Evolutionary conservation across 2,888 invertebrate genomes (phyloP), one percentile per base, ranked within the genome.

Genomic region (Mimas tiliae): DNA sequence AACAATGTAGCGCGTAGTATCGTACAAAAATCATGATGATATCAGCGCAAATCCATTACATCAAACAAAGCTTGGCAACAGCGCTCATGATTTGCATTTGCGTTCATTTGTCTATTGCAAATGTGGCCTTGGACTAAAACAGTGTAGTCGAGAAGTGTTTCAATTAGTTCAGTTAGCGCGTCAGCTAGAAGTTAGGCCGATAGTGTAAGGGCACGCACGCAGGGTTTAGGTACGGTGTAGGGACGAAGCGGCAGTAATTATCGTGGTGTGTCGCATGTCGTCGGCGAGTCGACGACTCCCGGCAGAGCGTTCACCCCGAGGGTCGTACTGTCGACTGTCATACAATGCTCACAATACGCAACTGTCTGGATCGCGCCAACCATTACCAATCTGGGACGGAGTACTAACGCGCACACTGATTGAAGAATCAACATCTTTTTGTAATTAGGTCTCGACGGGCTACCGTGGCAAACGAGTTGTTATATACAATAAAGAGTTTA

Each of bases 241-340:
- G 84, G 84, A 84, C 86, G 82, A 71, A 81, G 88, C 88, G 88
- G 89, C 90, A 90, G 90, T 90, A 91, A 93, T 93, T 93, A 93
- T 91, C 91, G 87, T 82, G 81, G 79, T 65, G 65, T 64, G 63
- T 64, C 50, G 79, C 62, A 62, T 64, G 63, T 64, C 50, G 63
- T 52, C 66, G 79, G 77, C 82, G 89, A 88, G 93, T 92, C 93
- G 92, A 84, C 93, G 93, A 93, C 93, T 91, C 87, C 84, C 76
- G 82, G 82, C 83, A 84, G 93, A 91, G 82, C 93, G 87, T 93
- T 93, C 91, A 93, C 93, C 93, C 92, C 92, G 85, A 83, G 89
- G 89, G 88, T 87, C 89, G 86, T 73, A 63, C 66, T 27, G 27
- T n/a, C n/a, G n/a, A n/a, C n/a, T 27, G 27, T 87, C 89, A 86